These are phyloP conservation scores for Thunnus thynnus DNA, from an alignment of 2,113 vertebrate species.

Conservation along the genomic window DNA sequence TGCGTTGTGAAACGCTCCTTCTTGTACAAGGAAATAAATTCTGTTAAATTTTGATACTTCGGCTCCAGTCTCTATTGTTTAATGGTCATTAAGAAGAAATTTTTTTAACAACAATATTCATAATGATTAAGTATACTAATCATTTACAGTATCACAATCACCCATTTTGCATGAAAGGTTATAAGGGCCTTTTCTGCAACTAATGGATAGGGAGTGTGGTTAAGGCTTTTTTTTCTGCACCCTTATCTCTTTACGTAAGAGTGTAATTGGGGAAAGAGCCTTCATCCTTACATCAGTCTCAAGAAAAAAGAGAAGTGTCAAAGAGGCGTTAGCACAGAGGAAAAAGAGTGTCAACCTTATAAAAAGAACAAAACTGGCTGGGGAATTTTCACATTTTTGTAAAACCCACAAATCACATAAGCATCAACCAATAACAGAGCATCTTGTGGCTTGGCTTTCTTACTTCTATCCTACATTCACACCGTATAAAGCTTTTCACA, in stretches of 20 bases:
- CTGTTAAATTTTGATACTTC: too few relatives aligned
- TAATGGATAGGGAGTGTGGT: not conserved
- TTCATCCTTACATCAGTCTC: too few relatives aligned
- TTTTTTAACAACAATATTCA: not conserved
- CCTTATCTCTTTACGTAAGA: too few relatives aligned
- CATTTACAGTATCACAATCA: too few relatives aligned
- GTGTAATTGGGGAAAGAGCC: too few relatives aligned
- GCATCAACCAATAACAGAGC: too few relatives aligned
- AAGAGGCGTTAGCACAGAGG: not conserved
- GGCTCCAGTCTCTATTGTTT: too few relatives aligned
- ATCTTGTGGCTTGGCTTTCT: not conserved
- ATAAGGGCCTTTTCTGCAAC: not conserved
- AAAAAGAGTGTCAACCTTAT: rapidly evolving
- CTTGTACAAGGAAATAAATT: too few relatives aligned
- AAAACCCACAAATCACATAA: not conserved
- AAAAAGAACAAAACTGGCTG: not conserved
- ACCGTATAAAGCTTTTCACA: not conserved
- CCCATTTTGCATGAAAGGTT: not conserved
- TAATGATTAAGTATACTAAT: not conserved
- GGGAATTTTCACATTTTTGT: not conserved
- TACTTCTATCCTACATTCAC: too few relatives aligned
- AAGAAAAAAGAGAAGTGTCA: not conserved
- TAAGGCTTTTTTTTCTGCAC: not conserved
- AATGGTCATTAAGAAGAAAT: too few relatives aligned
- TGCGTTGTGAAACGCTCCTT: too few relatives aligned